These are phyloP conservation scores for Nezara viridula DNA, from an alignment of 2,888 invertebrate species.

Conservation along the genomic window DNA sequence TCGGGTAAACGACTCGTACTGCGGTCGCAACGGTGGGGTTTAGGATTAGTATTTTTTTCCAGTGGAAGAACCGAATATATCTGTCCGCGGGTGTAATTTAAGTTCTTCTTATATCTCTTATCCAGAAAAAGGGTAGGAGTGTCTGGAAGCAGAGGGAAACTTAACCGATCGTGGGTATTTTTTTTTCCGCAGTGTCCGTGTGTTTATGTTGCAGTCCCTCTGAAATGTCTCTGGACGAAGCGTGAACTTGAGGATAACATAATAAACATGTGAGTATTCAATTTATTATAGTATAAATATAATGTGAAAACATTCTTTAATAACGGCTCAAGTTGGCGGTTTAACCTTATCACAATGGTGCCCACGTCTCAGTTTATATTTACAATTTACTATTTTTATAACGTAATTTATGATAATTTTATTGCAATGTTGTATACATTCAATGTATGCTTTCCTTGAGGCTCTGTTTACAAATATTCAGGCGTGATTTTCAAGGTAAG, in stretches of 20 bases:
- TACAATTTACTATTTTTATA: not conserved
- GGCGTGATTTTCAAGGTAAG: not conserved
- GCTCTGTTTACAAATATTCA: not conserved
- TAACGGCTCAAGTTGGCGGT: slow-evolving; percentile 9
- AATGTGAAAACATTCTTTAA: too few relatives aligned
- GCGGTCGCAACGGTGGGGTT: not conserved
- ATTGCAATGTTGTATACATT: not conserved
- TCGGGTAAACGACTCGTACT: slow-evolving; percentile 53
- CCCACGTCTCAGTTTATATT: not conserved
- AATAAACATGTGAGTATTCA: slow-evolving; percentile 10
- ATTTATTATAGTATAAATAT: not conserved
- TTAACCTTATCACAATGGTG: slow-evolving; percentile 42
- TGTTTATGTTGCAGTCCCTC: not conserved
- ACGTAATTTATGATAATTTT: not conserved
- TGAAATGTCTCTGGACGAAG: not conserved
- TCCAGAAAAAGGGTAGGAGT: not conserved
- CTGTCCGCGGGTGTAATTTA: not conserved
- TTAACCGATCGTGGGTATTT: not conserved
- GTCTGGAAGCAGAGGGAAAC: not conserved
- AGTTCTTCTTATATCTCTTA: not conserved
- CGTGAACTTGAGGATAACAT: slow-evolving; percentile 21
- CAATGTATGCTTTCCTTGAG: not conserved
- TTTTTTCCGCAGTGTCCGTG: slow-evolving; percentile 30
- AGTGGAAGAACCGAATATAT: not conserved
- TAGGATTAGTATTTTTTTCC: not conserved